Evolutionary conservation across 2,113 vertebrate genomes (phyloP).

Genomic region (Notothenia rossii): DNA sequence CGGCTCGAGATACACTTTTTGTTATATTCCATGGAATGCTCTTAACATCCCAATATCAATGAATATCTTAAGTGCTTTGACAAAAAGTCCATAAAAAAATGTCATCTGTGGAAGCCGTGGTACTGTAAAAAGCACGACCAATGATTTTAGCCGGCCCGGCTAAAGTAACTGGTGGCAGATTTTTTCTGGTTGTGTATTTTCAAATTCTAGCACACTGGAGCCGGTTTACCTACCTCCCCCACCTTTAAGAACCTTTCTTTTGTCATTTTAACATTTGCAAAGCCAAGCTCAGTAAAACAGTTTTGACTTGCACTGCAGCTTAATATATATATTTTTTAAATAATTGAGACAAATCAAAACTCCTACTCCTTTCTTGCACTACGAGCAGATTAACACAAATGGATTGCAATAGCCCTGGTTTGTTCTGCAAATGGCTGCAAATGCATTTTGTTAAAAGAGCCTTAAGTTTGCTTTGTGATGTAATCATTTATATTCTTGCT

Average conservation of each 20-base stretch:
- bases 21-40: too few species aligned
- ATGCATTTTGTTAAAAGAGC: constrained; percentile 19
- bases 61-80: too few species aligned
- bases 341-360: constrained; percentile 25
- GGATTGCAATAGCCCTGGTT: neutral
- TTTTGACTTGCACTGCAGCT: neutral
- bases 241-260: neutral
- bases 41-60: too few species aligned
- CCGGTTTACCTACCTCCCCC: too few species aligned
- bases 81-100: too few species aligned
- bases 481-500: constrained; percentile 1
- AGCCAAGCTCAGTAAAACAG: neutral
- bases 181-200: too few species aligned
- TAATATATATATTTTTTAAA: neutral
- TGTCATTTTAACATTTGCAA: constrained; percentile 15
- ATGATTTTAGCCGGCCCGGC: too few species aligned
- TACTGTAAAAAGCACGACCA: too few species aligned
- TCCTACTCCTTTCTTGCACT: constrained; percentile 6
- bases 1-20: too few species aligned
- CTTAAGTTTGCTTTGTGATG: constrained; percentile 3
- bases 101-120: too few species aligned
- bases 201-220: too few species aligned
- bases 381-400: constrained; percentile 53
- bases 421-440: constrained; percentile 22
- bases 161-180: too few species aligned